These are phyloP conservation scores for Bradysia coprophila DNA, from an alignment of 1,140 invertebrate genomes.

Conservation along the genomic window DNA sequence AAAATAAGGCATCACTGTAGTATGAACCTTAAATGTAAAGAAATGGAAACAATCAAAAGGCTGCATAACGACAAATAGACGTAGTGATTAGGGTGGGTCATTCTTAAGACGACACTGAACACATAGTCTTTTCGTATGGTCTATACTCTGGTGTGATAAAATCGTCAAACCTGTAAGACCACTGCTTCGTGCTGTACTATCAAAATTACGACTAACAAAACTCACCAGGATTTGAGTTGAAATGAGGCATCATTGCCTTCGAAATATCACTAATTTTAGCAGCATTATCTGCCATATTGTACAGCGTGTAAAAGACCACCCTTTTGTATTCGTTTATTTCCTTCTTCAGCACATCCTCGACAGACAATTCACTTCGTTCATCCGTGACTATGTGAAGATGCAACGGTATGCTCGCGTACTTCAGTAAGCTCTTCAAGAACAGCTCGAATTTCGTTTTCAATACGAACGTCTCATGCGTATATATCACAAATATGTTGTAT, in stretches of 20 bases:
- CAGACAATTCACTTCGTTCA: constrained; percentile 36
- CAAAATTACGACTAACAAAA: neutral
- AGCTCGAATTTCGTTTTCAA: constrained; percentile 36
- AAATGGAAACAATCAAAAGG: constrained; percentile 3
- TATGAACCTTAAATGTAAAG: constrained; percentile 43
- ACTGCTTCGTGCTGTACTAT: too few species aligned
- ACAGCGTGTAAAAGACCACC: constrained; percentile 27
- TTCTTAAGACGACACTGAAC: too few species aligned
- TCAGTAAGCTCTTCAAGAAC: constrained; percentile 36
- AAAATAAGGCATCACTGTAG: constrained; percentile 68
- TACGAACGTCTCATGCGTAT: constrained; percentile 27
- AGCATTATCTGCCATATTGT: constrained; percentile 42
- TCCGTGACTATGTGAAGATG: constrained; percentile 51
- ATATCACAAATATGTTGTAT: constrained; percentile 21
- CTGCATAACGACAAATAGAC: constrained; percentile 1
- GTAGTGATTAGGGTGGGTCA: too few species aligned
- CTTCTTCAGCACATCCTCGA: constrained; percentile 30
- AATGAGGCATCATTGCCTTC: constrained; percentile 46
- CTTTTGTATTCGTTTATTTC: constrained; percentile 24
- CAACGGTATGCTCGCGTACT: constrained; percentile 27
- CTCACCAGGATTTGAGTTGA: constrained; percentile 49
- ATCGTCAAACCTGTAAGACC: too few species aligned
- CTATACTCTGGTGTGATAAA: too few species aligned
- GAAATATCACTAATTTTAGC: constrained; percentile 42
- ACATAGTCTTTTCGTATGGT: too few species aligned